Evolutionary conservation across 2,888 invertebrate genomes (phyloP), one percentile per base, ranked within the genome.

Genomic region (Biston betularia): DNA sequence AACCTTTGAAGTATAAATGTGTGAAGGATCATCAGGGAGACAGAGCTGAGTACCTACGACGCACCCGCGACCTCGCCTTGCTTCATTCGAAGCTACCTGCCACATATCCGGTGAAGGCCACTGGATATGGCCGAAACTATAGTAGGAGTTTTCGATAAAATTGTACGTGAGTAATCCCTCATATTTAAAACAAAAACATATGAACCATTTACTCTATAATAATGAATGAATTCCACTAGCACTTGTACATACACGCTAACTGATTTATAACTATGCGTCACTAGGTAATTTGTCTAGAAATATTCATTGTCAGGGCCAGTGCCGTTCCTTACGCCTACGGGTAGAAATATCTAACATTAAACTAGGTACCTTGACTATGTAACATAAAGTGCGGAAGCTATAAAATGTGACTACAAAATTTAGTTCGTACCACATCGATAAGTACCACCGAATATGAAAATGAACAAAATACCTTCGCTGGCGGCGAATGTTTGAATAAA

Each of bases 311-410:
- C 67, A 63, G 59, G 63, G 59, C 59, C 63, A 38, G 24, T 34
- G 48, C 42, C 45, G 55, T 56, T 50, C 40, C 50, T 67, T 62
- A 62, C 24, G 34, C 50, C 33, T 40, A 24, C 34, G 24, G 33
- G 48, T 54, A 54, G 44, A 66, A 54, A 64, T 61, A 62, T 55
- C 58, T 59, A 58, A 24, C 53, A 35, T 6, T 11, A n/a, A 53
- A 33, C 59, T 50, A 67, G 58, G 67, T 72, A 76, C 76, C 75
- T 77, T 75, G 67, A 61, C 76, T 75, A 81, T 77, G 89, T 90
- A 88, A 78, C 89, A 90, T 90, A 89, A 90, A 89, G 81, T 85
- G 84, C 81, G 88, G 87, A 87, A 88, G 86, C 83, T 75, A 85
- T 89, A 89, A 88, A 89, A 79, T 75, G 48, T 59, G 55, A 81